phyloP scores from a whole-genome alignment of 2,888 invertebrate species.

The Meteorus cinctellus region DNA sequence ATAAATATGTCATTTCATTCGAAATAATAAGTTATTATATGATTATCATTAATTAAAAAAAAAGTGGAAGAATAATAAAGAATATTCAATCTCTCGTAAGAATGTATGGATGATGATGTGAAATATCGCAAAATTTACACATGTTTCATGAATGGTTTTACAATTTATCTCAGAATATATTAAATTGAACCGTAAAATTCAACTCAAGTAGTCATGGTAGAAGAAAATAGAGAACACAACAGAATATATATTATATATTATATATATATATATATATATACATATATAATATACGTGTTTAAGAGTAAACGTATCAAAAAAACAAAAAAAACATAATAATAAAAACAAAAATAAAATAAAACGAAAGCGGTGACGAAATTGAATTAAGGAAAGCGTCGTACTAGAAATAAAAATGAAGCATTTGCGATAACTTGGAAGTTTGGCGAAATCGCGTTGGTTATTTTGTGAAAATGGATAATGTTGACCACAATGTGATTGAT shows the following conservation, averaged over 20 bases:
- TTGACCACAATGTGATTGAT: slow-evolving; percentile 20
- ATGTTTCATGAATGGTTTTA: slow-evolving; percentile 51
- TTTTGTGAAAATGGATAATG: slow-evolving; percentile 3
- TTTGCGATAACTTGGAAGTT: slow-evolving; percentile 40
- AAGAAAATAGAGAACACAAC: not conserved
- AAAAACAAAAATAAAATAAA: slow-evolving; percentile 38
- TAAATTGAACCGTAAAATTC: slow-evolving; percentile 52
- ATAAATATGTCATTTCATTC: not conserved
- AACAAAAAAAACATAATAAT: slow-evolving; percentile 44
- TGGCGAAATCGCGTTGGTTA: not conserved
- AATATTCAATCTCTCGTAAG: slow-evolving; percentile 18
- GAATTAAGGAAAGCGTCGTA: not conserved
- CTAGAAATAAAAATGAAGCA: slow-evolving; percentile 21
- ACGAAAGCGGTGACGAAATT: slow-evolving; percentile 44
- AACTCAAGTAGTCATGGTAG: slow-evolving; percentile 54
- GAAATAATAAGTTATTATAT: not conserved
- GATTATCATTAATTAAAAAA: not conserved
- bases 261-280: slow-evolving; percentile 19
- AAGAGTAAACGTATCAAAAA: slow-evolving; percentile 42
- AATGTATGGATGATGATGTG: slow-evolving; percentile 39
- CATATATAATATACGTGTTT: slow-evolving; percentile 13
- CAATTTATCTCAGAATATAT: slow-evolving; percentile 11
- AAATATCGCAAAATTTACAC: slow-evolving; percentile 54
- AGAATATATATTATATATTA: not conserved
- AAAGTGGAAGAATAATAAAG: not conserved